Conservation (phyloP, 2,113 vertebrate species). For the Cyrtonyx montezumae region DNA sequence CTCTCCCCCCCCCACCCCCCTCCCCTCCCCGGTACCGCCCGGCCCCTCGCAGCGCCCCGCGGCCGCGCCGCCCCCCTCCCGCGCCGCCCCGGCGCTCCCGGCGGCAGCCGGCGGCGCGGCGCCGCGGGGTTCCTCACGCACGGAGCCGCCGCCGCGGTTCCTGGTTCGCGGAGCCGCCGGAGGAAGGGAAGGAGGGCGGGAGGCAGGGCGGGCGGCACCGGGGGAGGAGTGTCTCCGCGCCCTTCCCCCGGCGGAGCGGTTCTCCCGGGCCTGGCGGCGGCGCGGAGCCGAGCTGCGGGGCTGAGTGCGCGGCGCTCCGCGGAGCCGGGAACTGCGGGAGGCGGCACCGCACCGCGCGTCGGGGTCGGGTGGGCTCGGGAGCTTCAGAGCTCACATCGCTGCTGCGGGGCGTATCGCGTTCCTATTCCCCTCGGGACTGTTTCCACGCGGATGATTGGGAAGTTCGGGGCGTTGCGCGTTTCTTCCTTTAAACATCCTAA, state of each 20-base stretch:
- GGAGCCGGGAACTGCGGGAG: no score
- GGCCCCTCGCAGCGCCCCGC: not conserved
- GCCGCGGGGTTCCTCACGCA: conserved; percentile 9
- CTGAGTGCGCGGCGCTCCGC: no score
- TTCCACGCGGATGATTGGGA: not conserved
- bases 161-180: conserved; percentile 55
- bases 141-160: conserved; percentile 36
- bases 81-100: not conserved
- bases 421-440: not conserved
- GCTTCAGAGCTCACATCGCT: not conserved
- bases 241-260: conserved; percentile 57
- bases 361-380: no score
- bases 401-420: not conserved
- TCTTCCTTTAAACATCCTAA: not conserved
- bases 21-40: not conserved
- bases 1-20: no score
- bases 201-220: conserved; percentile 29
- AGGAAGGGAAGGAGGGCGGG: conserved; percentile 15
- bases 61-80: not conserved
- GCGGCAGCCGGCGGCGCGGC: not conserved
- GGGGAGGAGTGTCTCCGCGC: conserved; percentile 21
- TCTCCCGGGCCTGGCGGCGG: conserved; percentile 26
- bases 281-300: no score
- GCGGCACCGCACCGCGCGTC: no score
- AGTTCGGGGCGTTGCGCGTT: not conserved